Evolutionary conservation across 1,140 invertebrate genomes (phyloP).

Genomic region (Helicoverpa armigera): DNA sequence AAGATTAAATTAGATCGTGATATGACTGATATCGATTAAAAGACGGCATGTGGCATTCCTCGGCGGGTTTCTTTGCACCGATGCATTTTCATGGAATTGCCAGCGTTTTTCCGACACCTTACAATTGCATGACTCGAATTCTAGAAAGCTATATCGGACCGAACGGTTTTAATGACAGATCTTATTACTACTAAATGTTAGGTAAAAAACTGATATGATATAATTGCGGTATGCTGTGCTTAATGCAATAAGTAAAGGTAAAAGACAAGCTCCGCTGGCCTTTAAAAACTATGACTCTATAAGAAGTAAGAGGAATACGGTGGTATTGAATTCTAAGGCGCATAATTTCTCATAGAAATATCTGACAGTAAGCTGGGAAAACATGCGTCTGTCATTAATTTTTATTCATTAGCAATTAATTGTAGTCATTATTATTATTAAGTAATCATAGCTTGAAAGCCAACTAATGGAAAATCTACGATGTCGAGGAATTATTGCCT

Average conservation of each 20-base stretch:
- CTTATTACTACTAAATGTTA: constrained; percentile 48
- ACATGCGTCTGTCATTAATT: constrained; percentile 27
- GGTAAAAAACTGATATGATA: constrained; percentile 40
- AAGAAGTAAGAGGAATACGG: neutral
- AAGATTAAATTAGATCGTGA: constrained; percentile 78
- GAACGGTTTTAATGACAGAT: constrained; percentile 68
- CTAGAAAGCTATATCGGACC: constrained; percentile 81
- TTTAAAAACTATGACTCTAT: constrained; percentile 9
- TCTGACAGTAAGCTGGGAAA: neutral
- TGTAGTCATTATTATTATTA: constrained; percentile 29
- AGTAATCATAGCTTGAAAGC: constrained; percentile 9
- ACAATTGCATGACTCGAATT: constrained; percentile 84
- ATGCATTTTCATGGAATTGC: constrained; percentile 85
- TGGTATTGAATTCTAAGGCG: constrained; percentile 4
- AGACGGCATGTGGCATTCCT: constrained; percentile 79
- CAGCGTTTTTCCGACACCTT: constrained; percentile 84
- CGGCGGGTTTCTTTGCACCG: constrained; percentile 77
- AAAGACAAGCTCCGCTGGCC: neutral
- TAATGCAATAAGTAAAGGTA: constrained; percentile 32
- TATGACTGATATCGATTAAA: constrained; percentile 70
- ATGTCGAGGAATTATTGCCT: constrained; percentile 40
- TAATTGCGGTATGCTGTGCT: constrained; percentile 31
- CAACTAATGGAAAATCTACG: constrained; percentile 37
- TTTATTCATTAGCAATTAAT: constrained; percentile 15
- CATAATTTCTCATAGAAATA: constrained; percentile 5